Evolutionary conservation across 2,113 vertebrate genomes (phyloP).

Genomic region (Aspiorhynchus laticeps): DNA sequence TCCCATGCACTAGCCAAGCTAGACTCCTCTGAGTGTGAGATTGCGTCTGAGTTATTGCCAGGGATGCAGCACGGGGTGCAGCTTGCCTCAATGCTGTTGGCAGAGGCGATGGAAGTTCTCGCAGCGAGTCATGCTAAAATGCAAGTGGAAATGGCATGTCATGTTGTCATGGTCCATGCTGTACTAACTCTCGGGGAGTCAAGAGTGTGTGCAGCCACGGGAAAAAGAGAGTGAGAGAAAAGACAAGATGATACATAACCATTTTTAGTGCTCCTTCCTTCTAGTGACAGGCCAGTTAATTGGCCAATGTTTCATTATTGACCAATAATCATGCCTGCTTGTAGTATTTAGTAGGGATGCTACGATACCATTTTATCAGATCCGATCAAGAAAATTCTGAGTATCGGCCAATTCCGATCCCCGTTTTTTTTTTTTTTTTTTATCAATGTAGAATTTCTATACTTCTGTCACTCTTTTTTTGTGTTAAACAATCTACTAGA

Average conservation of each 20-base stretch:
- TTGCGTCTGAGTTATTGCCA: slow-evolving; percentile 72
- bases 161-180: slow-evolving; percentile 77
- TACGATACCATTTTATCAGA: no score
- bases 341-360: no score
- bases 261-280: background rate
- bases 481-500: no score
- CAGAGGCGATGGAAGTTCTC: slow-evolving; percentile 77
- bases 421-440: no score
- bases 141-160: slow-evolving; percentile 80
- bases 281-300: background rate
- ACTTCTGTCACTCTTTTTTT: no score
- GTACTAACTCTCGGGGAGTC: slow-evolving; percentile 70
- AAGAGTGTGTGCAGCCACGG: slow-evolving; percentile 61
- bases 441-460: no score
- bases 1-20: slow-evolving; percentile 64
- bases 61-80: slow-evolving; percentile 69
- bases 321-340: background rate
- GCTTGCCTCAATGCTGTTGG: slow-evolving; percentile 74
- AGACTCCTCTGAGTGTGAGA: slow-evolving; percentile 71
- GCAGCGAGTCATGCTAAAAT: slow-evolving; percentile 75
- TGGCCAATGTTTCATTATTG: background rate
- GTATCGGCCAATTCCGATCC: no score
- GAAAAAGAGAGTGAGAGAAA: slow-evolving; percentile 14
- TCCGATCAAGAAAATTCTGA: no score
- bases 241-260: slow-evolving; percentile 22